Conservation (phyloP, 1,140 invertebrate species). For the Nylanderia fulva region DNA sequence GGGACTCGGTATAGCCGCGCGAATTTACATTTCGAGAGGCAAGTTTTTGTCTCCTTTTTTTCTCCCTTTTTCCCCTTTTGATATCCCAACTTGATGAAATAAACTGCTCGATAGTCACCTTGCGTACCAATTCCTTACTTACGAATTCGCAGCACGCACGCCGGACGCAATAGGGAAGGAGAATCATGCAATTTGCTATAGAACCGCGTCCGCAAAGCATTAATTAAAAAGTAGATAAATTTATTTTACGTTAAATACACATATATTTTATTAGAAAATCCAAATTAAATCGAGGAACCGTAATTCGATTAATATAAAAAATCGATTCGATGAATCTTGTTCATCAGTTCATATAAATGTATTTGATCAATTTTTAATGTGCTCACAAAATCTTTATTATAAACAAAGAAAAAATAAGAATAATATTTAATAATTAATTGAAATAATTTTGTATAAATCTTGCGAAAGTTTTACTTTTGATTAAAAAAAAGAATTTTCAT, state of each 20-base stretch:
- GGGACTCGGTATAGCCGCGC: slow-evolving; percentile 53
- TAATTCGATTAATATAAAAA: not conserved
- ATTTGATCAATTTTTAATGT: not conserved
- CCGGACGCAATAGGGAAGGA: slow-evolving; percentile 22
- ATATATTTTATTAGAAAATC: not conserved
- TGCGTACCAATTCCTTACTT: slow-evolving; percentile 39
- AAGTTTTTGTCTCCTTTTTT: slow-evolving; percentile 43
- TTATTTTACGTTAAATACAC: slow-evolving; percentile 7
- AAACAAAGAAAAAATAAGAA: not conserved
- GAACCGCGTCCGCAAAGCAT: not conserved
- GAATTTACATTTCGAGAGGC: slow-evolving; percentile 70
- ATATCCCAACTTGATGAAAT: slow-evolving; percentile 58
- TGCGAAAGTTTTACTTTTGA: not conserved
- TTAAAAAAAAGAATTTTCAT: not conserved
- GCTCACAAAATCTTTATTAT: too few species aligned
- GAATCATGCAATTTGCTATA: slow-evolving; percentile 39
- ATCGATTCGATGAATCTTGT: not conserved
- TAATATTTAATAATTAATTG: not conserved
- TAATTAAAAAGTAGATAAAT: slow-evolving; percentile 37
- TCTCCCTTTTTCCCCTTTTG: not conserved
- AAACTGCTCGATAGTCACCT: slow-evolving; percentile 57
- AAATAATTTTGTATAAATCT: not conserved
- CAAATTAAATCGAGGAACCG: not conserved
- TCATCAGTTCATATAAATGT: not conserved
- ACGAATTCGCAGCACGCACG: slow-evolving; percentile 35